Conservation (phyloP, 2,888 invertebrate genomes). For the Morinoia aosen region DNA sequence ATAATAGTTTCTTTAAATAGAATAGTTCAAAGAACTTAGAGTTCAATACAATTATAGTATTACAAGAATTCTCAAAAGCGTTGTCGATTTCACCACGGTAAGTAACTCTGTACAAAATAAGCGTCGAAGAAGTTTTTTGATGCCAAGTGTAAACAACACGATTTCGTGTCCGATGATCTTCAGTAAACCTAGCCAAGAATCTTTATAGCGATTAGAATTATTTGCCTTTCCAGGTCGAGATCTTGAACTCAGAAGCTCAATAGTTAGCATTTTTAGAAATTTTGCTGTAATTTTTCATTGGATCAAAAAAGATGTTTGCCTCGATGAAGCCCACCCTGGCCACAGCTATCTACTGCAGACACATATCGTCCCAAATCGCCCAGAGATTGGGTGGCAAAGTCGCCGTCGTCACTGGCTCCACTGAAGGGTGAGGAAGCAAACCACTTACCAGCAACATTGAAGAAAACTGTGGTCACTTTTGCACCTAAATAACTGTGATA, state of each 20-base stretch:
- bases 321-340: not conserved
- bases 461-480: not conserved
- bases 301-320: not conserved
- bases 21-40: not conserved
- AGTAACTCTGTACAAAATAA: not conserved
- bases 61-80: not conserved
- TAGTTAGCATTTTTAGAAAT: not conserved
- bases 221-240: not conserved
- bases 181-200: not conserved
- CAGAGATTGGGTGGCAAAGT: slow-evolving; percentile 79
- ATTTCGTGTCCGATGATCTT: not conserved
- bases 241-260: not conserved
- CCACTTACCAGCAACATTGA: not conserved
- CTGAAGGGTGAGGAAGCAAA: slow-evolving; percentile 61
- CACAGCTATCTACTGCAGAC: not conserved
- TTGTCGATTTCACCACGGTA: not conserved
- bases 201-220: not conserved
- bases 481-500: not conserved
- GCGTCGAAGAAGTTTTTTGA: too few species aligned
- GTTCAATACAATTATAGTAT: not conserved
- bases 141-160: not conserved
- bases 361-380: not conserved
- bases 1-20: not conserved
- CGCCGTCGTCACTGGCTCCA: slow-evolving; percentile 89
- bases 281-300: not conserved